Base-by-base conservation (phyloP, 2,113 vertebrate species). In the Cochlearius cochlearius region DNA sequence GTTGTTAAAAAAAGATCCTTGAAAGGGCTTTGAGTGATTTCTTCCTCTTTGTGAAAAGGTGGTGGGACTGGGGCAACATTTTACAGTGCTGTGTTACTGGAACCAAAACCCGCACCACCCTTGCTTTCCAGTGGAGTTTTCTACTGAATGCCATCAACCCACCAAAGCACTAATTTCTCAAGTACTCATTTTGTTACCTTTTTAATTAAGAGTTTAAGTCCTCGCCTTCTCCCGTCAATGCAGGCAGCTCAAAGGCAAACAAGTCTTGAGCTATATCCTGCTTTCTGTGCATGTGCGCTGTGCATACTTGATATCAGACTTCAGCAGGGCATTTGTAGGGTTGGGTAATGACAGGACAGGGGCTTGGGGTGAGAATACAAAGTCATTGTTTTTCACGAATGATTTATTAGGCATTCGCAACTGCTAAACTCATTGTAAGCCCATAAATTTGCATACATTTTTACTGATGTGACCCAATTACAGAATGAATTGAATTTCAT, bases 391-490 rank as follows among this genome's bases (percentile, higher is more conserved):
- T 96, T 96, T 83, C 82, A 96, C 62, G 36, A 96, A 94, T 96
- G 72, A 96, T 96, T 86, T 96, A 96, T 97, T 97, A 97, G 88
- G 84, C 77, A 92, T 97, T 97, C 0, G 0, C 88, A 92, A 88
- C 74, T 91, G 94, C 15, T 69, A 92, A 94, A 78, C 67, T 95
- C 76, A 88, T 92, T 96, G 96, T 94, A 96, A 98, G 80, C 72
- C 91, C 97, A 97, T 98, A 98, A 90, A 98, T 98, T 97, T 98
- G 88, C 97, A 98, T 97, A 87, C 17, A 95, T 96, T 98, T 97
- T 95, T 94, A 89, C 80, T 96, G 85, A 93, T 97, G 90, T 97
- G 97, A 98, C 96, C 96, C 97, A 97, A 97, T 98, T 98, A 97
- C 91, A 82, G 91, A 94, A 79, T 94, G 76, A 97, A 96, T 83